Base-by-base conservation (phyloP, 2,113 vertebrate genomes). In the Lasiurus cinereus region DNA sequence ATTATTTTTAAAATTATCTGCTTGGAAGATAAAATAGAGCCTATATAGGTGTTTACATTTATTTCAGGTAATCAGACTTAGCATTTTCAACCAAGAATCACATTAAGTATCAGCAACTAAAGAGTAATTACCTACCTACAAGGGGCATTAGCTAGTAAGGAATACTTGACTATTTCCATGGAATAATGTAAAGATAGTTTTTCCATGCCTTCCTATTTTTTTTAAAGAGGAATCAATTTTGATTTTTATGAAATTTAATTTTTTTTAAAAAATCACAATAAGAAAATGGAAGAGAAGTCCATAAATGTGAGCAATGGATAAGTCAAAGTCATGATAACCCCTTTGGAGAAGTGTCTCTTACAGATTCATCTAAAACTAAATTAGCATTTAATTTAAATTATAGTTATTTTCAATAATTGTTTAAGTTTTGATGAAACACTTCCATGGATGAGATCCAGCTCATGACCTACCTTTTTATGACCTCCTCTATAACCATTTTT, bases 1-100 rank as follows among this genome's bases (percentile, higher is more conserved):
- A 56, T 54, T 54, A 54, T 54, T 54, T 54, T 18, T 54, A 18
- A 18, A 94, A 50, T 59, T 59, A 86, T 39, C 48, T 87, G 22
- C 16, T 67, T 31, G 73, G 29, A 93, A 83, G 18, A 11, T 77
- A 79, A 94, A 95, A 91, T 31, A 56, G 36, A 77, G 36, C n/a
- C 70, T 21, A 11, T 31, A 0, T 50, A 59, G 21, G 46, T 50
- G 18, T 77, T 92, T 83, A 33, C 24, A 54, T 59, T 72, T 83
- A 74, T 64, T 87, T 90, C 22, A 90, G 70, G 56, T 56, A 90
- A 74, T 29, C 50, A 46, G 18, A 83, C 64, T 70, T 73, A 39
- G 4, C 12, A 36, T 78, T 43, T 36, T 43, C 46, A 91, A 91
- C 3, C 22, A 19, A 83, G 39, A 64, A 78, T 73, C 43, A 27